Evolutionary conservation across 2,113 vertebrate species (phyloP).

Genomic region (Stictonetta naevosa): DNA sequence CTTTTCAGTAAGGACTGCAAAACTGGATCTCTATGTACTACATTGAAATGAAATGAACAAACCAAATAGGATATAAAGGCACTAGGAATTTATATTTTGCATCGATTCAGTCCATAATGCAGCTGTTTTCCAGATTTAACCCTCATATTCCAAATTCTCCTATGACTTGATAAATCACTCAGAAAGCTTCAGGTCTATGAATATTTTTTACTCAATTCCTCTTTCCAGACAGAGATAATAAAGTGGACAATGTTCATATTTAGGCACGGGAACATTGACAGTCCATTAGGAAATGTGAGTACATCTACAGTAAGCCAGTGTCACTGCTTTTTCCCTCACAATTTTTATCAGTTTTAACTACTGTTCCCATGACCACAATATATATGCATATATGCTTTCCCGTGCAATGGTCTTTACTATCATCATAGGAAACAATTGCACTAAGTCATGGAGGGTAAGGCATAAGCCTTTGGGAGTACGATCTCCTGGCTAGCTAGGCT

Average conservation of each 20-base stretch:
- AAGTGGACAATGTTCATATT: constrained; percentile 20
- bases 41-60: constrained; percentile 12
- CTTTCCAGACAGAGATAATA: constrained; percentile 13
- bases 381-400: neutral
- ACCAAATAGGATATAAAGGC: neutral
- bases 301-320: neutral
- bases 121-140: constrained; percentile 58
- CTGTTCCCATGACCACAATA: neutral
- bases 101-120: neutral
- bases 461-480: neutral
- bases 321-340: neutral
- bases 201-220: neutral
- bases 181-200: neutral
- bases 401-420: neutral
- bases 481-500: neutral
- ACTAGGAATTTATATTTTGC: constrained; percentile 31
- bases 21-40: neutral
- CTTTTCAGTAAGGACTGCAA: constrained; percentile 16
- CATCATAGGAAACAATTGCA: neutral
- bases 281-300: neutral
- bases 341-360: neutral
- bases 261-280: neutral
- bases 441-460: neutral
- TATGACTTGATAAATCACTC: constrained; percentile 41
- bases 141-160: neutral